Evolutionary conservation across 2,113 vertebrate genomes (phyloP).

Genomic region (Muscicapa adusta): DNA sequence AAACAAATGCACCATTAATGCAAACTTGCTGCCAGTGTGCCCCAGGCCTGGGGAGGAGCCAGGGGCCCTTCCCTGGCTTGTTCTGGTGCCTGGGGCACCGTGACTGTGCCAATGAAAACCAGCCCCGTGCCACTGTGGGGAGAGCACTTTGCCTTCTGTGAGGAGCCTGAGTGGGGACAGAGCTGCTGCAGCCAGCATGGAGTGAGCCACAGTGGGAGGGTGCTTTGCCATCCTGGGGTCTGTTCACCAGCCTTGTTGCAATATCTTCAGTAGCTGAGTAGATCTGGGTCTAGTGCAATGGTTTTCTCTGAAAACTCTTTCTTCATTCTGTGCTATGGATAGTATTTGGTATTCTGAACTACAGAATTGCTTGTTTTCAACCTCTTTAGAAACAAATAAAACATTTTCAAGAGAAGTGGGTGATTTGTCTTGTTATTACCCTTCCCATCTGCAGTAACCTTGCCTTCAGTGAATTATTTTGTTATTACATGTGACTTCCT

Average conservation of each 20-base stretch:
- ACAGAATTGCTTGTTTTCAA: slow-evolving; percentile 29
- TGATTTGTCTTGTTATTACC: neutral
- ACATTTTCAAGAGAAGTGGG: slow-evolving; percentile 24
- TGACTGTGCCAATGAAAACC: neutral
- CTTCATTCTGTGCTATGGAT: neutral
- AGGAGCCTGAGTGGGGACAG: neutral
- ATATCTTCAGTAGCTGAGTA: neutral
- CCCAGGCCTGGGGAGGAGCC: neutral
- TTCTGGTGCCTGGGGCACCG: neutral
- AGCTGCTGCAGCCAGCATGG: neutral
- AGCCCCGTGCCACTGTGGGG: fast-evolving
- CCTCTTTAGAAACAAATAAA: slow-evolving; percentile 67
- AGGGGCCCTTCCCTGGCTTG: neutral
- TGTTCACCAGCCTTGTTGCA: neutral
- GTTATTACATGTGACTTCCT: neutral
- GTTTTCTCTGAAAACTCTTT: slow-evolving; percentile 30
- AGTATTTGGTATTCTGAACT: slow-evolving; percentile 31
- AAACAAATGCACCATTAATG: slow-evolving; percentile 2
- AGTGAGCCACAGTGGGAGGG: neutral
- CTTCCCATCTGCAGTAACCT: neutral
- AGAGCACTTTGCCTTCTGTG: neutral
- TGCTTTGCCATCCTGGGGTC: neutral
- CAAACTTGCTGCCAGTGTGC: neutral
- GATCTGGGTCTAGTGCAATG: slow-evolving; percentile 9
- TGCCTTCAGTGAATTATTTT: neutral